Percentiles rank a stretch among this genome's conserved stretches.
These are phyloP conservation scores for Cyaniris semiargus DNA, from an alignment of 2,888 invertebrate genomes.

Conservation along the genomic window DNA sequence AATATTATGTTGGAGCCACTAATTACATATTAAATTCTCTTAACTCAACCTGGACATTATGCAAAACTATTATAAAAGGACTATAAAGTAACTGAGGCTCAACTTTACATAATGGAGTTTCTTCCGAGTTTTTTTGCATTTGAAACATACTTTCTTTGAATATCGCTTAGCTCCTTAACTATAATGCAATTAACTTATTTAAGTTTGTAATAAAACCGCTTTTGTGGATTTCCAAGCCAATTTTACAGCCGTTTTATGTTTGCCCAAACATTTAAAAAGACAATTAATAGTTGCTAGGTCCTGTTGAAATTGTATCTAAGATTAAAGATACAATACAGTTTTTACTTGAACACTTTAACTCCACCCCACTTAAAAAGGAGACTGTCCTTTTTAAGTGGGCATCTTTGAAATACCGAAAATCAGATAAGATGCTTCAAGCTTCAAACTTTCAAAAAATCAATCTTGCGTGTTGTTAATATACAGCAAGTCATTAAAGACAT, in stretches of 20 bases:
- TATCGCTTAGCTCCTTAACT: constrained; percentile 6
- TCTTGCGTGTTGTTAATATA: no score
- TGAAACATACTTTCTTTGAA: constrained; percentile 5
- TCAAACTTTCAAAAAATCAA: no score
- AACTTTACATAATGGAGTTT: constrained; percentile 17
- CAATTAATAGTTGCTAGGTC: neutral
- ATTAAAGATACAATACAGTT: no score
- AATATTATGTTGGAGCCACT: neutral
- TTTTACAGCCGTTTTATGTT: neutral
- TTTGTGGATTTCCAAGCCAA: neutral
- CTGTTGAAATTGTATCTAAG: no score
- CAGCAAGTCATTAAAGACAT: no score
- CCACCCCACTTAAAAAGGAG: no score
- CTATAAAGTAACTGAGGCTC: constrained; percentile 11
- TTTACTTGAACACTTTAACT: no score
- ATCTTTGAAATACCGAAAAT: no score
- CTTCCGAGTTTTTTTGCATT: constrained; percentile 6
- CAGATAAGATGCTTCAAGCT: no score
- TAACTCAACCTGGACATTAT: constrained; percentile 12
- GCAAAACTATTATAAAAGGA: constrained; percentile 21
- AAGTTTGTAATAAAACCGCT: neutral
- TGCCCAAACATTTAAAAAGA: neutral
- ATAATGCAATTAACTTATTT: neutral
- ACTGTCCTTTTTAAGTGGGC: no score
- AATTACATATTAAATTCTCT: constrained; percentile 17